These are phyloP conservation scores for Leptinotarsa juncta DNA, from an alignment of 2,888 invertebrate species.

Conservation along the genomic window DNA sequence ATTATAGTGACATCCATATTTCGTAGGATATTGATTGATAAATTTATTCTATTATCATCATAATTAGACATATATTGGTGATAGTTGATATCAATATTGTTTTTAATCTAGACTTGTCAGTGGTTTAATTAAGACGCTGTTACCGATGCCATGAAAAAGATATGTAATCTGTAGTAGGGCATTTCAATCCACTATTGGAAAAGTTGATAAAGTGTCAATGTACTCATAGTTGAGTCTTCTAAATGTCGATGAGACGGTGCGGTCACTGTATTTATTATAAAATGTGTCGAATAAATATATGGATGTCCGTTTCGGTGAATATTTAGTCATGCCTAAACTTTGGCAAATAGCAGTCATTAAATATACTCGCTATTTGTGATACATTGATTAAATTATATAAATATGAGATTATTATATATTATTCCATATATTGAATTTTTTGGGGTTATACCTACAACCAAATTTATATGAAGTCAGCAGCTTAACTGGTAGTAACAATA, in stretches of 20 bases:
- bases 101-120: slow-evolving; percentile 15
- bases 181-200: not conserved
- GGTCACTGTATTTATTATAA: not conserved
- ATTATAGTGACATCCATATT: not conserved
- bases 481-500: too few relatives aligned
- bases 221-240: too few relatives aligned
- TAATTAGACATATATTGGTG: slow-evolving; percentile 21
- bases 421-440: too few relatives aligned
- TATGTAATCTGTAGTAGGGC: slow-evolving; percentile 8
- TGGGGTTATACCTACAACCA: too few relatives aligned
- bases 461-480: too few relatives aligned
- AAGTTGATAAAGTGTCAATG: not conserved
- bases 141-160: not conserved
- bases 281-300: not conserved
- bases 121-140: slow-evolving; percentile 11
- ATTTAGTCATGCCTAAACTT: not conserved
- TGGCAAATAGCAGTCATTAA: too few relatives aligned
- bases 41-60: slow-evolving; percentile 15
- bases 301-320: not conserved
- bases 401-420: too few relatives aligned
- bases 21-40: slow-evolving; percentile 9
- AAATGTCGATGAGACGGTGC: too few relatives aligned
- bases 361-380: too few relatives aligned
- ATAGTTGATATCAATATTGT: slow-evolving; percentile 21
- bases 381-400: too few relatives aligned